Base-by-base conservation (phyloP, 2,888 invertebrate species). In the Orgyia antiqua region DNA sequence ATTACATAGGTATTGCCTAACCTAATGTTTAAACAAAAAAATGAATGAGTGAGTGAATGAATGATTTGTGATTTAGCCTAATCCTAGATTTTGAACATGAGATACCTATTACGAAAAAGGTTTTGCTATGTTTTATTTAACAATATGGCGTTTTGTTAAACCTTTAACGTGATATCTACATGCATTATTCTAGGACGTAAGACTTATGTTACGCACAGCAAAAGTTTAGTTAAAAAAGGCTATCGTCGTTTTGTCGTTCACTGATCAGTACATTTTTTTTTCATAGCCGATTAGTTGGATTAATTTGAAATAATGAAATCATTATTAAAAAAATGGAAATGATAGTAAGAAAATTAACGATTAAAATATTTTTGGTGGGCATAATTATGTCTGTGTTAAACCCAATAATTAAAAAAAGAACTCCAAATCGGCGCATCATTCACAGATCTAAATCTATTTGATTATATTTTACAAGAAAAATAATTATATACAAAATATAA, bases 401-500 rank as follows among this genome's bases (percentile, higher is more conserved):
- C 63, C 68, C 64, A 53, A 47, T 45, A 42, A 43, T 39, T 31
- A 40, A 52, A 24, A 41, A 27, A 24, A 13, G 26, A 33, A 34
- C 33, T 40, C 24, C 35, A 41, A 46, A 45, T 45, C 39, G 44
- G 53, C 57, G 55, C 48, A 60, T 65, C 59, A 63, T 66, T 53
- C 68, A 68, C 72, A 75, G 74, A 73, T 78, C 70, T 75, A 74
- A 70, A 58, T 67, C 69, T 78, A 78, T 74, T 66, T 75, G 69
- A 77, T 75, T 75, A 72, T 65, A 76, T 78, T 80, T 71, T 77
- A 78, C 74, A 82, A 71, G 69, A 70, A 77, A 72, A 76, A 74
- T 51, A 74, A 75, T 75, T 77, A 75, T 76, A 76, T 78, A 83
- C 73, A 82, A 77, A 78, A 80, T 79, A 82, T 77, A 74, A 78